A percentile compares a stretch with the other conserved stretches of the same genome.
phyloP scores from a whole-genome alignment of 2,113 vertebrate genomes.

The Mesembrinibis cayennensis region DNA sequence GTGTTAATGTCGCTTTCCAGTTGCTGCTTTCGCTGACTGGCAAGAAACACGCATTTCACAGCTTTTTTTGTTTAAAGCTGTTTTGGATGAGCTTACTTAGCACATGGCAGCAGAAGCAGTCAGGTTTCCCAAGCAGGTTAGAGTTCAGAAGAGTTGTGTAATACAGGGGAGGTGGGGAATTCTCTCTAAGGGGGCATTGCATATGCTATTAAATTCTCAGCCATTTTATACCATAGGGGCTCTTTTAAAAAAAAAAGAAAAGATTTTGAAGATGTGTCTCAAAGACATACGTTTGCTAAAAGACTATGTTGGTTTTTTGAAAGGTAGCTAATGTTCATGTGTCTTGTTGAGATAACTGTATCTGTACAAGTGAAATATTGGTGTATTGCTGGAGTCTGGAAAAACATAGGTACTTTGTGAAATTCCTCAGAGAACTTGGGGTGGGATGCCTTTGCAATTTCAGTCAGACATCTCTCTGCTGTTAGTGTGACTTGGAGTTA shows the following conservation, averaged over 20 bases:
- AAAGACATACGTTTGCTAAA: not conserved
- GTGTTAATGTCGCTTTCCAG: not conserved
- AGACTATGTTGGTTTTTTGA: not conserved
- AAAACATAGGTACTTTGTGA: not conserved
- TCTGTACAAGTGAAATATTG: not conserved
- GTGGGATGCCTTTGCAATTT: not conserved
- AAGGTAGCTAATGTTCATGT: not conserved
- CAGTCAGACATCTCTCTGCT: not conserved
- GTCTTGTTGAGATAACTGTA: not conserved
- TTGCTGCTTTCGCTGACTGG: not conserved
- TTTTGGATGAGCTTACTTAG: not conserved
- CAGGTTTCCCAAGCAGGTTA: not conserved
- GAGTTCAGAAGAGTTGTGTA: not conserved
- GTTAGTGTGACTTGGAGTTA: not conserved
- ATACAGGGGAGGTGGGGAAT: not conserved
- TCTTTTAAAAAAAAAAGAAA: not conserved
- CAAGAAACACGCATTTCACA: not conserved
- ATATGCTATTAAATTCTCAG: not conserved
- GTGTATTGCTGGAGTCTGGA: not conserved
- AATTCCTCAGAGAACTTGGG: not conserved
- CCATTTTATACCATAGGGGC: not conserved
- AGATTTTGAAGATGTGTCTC: not conserved
- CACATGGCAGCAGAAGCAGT: not conserved
- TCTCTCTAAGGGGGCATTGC: not conserved
- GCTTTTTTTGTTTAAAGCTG: not conserved